Base-by-base conservation (phyloP, 2,888 invertebrate species). In the Macaria notata region DNA sequence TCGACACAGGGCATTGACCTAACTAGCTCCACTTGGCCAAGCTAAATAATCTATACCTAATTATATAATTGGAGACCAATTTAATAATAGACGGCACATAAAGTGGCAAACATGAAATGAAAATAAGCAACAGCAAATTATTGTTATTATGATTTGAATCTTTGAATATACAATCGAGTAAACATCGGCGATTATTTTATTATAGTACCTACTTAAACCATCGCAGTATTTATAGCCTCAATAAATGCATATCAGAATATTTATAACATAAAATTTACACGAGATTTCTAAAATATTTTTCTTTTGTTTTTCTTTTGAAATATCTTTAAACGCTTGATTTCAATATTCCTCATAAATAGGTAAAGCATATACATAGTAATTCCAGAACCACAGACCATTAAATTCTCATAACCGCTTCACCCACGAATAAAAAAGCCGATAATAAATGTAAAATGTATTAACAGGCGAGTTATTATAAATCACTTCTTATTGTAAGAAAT, bases 1-100 rank as follows among this genome's bases (percentile, higher is more conserved):
- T 87, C 75, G 70, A 75, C 73, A 66, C 67, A 76, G 81, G 81
- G 70, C 87, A 77, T 72, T 81, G 88, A 86, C 87, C 89, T 78
- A 67, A 68, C 65, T 66, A 76, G 77, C 73, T 75, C 73, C 70
- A 75, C 73, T 75, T 70, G 66, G 68, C 49, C n/a, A 49, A 44
- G 47, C 54, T 55, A 55, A 59, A 54, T 50, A 47, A 54, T 54
- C 39, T 55, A 52, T 51, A 31, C 48, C 48, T 54, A 55, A 55
- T 59, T 54, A 59, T 48, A 44, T 51, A 59, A 55, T 51, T 48
- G 39, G 41, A 49, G 30, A 39, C 45, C 54, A 46, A 54, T 50
- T 54, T 47, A 55, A 52, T 59, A 51, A 59, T 48, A 59, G 31
- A 51, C 39, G 54, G 44, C 6, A 41, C 7, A 36, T 36, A 36